Conservation (phyloP, 2,888 invertebrate genomes). For the Drepana falcataria region DNA sequence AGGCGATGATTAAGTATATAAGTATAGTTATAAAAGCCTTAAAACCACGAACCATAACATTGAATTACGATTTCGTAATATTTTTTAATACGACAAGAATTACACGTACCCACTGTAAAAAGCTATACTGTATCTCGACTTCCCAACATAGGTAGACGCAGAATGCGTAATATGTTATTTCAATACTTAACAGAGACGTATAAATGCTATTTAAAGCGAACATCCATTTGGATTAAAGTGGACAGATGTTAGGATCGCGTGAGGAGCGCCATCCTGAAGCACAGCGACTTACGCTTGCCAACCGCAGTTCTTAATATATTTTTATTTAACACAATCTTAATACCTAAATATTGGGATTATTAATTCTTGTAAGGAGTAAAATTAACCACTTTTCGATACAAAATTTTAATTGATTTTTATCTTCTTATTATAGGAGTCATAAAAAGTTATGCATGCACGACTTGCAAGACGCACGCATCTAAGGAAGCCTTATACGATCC, state of each 20-base stretch:
- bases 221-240: constrained; percentile 40
- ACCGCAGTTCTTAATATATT: constrained; percentile 32
- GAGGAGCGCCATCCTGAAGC: constrained; percentile 37
- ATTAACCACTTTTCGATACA: background rate
- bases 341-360: constrained; percentile 16
- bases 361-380: background rate
- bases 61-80: too few relatives aligned
- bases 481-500: too few relatives aligned
- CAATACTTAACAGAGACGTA: constrained; percentile 28
- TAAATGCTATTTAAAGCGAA: constrained; percentile 37
- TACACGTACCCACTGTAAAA: too few relatives aligned
- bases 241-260: constrained; percentile 52
- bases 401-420: background rate
- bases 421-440: background rate
- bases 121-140: constrained; percentile 13
- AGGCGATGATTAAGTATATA: too few relatives aligned
- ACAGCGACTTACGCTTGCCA: constrained; percentile 26
- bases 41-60: too few relatives aligned
- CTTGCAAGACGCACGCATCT: too few relatives aligned
- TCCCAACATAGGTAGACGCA: constrained; percentile 22
- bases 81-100: too few relatives aligned
- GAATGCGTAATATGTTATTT: constrained; percentile 29
- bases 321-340: constrained; percentile 24
- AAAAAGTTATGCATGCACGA: background rate
- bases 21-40: too few relatives aligned